Evolutionary conservation across 2,797 vertebrate species (phyloP).

Genomic region (Lagocephalus sceleratus): DNA sequence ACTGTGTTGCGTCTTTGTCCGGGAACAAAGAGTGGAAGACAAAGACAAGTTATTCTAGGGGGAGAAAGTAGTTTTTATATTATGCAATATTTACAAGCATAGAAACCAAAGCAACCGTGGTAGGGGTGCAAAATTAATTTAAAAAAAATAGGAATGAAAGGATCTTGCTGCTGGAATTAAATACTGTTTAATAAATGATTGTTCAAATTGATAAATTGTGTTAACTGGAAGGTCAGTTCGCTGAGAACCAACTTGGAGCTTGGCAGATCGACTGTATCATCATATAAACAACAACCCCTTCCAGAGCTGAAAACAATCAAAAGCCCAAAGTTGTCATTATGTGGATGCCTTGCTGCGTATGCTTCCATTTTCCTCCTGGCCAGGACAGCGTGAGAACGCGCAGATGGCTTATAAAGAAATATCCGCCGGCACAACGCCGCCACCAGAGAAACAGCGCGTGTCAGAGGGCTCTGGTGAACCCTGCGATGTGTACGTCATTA

Average conservation of each 20-base stretch:
- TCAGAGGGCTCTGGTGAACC: conserved; percentile 55
- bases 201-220: too few species aligned
- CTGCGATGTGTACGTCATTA: conserved; percentile 56
- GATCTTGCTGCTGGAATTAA: background rate
- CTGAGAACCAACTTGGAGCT: too few species aligned
- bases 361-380: conserved; percentile 44
- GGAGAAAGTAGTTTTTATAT: conserved; percentile 48
- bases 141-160: conserved; percentile 6
- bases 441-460: conserved; percentile 23
- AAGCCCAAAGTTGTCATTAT: conserved; percentile 56
- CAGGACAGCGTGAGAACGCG: conserved; percentile 41
- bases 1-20: conserved; percentile 63
- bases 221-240: too few species aligned
- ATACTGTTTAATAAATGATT: too few species aligned
- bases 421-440: conserved; percentile 40
- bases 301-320: conserved; percentile 50
- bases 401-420: conserved; percentile 44
- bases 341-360: conserved; percentile 40
- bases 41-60: conserved; percentile 59
- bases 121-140: background rate
- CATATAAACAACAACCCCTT: conserved; percentile 60
- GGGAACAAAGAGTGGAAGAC: conserved; percentile 59
- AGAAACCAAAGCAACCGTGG: background rate
- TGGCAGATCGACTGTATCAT: conserved; percentile 32
- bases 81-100: conserved; percentile 35